Evolutionary conservation across 1,140 invertebrate species (phyloP), one percentile per base, ranked within the genome.

Genomic region (Samia ricini): DNA sequence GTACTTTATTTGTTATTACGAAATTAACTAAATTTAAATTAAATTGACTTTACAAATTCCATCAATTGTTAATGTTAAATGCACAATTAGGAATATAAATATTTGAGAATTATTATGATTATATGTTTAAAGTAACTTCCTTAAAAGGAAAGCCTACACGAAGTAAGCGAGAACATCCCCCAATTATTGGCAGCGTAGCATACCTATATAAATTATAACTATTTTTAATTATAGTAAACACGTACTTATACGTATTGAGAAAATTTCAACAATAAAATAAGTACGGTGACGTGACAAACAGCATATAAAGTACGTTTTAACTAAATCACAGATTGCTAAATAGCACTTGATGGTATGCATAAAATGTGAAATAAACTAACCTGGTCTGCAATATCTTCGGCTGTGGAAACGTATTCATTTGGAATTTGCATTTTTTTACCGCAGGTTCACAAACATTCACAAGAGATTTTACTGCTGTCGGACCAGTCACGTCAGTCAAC

Each of bases 341-440:
- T 4, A 21, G 7, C 4, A 52, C n/a, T 7, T 20, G 0, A 21
- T 21, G 8, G 12, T 10, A 3, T 15, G 12, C 12, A 42, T 42
- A 42, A 5, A 42, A 42, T 15, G 1, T 42, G 58, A 12, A 22
- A 57, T 36, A 52, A 61, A 54, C 60, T 69, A 93, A 98, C 98
- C 95, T 98, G 96, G 91, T 99, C 98, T 61, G 97, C 97, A 77
- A 98, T 91, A 91, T 99, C 97, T 92, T 99, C 97, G 49, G 97
- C 97, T 83, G 94, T 96, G 64, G 96, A 94, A 78, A 98, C 92
- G 81, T 97, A 94, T 93, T 98, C 96, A 90, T 95, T 96, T 88
- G 96, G 95, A 91, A 94, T 93, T 92, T 94, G 94, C 95, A 96
- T 96, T 91, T 93, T 94, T 72, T 63, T 42, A 75, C 68, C 64